Evolutionary conservation across 1,140 invertebrate species (phyloP), one percentile per base, ranked within the genome.

Genomic region (Helicorthomorpha holstii): DNA sequence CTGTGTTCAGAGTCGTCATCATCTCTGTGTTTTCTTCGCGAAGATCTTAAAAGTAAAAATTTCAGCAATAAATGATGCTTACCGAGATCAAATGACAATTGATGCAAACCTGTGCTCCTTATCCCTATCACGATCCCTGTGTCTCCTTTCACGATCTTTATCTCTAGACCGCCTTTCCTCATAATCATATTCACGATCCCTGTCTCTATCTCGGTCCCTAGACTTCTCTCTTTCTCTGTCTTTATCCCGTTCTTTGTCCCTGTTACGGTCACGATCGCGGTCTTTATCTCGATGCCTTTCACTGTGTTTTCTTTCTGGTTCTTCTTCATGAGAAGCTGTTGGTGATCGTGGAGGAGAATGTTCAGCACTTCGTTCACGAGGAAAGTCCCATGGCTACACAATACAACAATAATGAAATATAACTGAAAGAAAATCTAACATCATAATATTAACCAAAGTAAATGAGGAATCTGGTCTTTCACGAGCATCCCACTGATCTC

Each of bases 141-240:
- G 29, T 34, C 16, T 16, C 29, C 29, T 34, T 19, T 59, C 56
- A 21, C 55, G 41, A 14, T 58, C 53, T 12, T 51, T 43, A n/a
- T 59, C 50, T 14, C 57, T 48, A 41, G 60, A 58, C 2, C 56
- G 56, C 14, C 57, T 55, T 42, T 56, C 23, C n/a, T 50, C 48
- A 24, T 44, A 24, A 7, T 58, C 56, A 2, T 27, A 21, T 14
- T 51, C 46, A n/a, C 43, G 42, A 21, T 51, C 50, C 16, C 49
- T 14, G 26, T 54, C 48, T 48, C 24, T 34, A 34, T 34, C 29
- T 7, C 29, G 29, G 16, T 34, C 29, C 29, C 29, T 7, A 7
- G 29, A 34, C 7, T 16, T 7, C 7, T 34, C 29, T 34, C 52
- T 26, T 1, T 59, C 54, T n/a, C 53, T 42, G 7, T 59, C 49